phyloP scores from a whole-genome alignment of 2,888 invertebrate genomes.

The Scaptomyza tumidula region DNA sequence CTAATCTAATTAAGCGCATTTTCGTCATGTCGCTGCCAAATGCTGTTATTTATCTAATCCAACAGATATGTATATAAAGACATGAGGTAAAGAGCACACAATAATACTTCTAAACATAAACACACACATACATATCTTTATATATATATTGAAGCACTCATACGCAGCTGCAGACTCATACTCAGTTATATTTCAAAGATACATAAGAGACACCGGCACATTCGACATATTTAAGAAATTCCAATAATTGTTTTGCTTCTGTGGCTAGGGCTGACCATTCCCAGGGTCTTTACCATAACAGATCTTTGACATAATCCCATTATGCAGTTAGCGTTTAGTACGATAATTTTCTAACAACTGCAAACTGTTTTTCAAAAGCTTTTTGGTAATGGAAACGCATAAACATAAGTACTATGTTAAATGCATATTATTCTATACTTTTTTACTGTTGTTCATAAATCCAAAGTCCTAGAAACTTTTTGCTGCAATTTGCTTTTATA shows the following conservation, averaged over 20 bases:
- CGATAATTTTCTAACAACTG: not conserved
- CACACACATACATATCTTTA: not conserved
- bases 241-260: constrained; percentile 57
- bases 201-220: constrained; percentile 22
- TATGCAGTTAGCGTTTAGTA: not conserved
- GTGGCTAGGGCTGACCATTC: constrained; percentile 18
- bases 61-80: constrained; percentile 27
- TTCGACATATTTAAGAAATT: constrained; percentile 54
- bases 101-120: constrained; percentile 20
- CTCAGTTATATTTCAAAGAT: constrained; percentile 50
- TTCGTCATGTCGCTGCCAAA: constrained; percentile 70
- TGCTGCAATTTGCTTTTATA: too few relatives aligned
- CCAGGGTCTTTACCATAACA: not conserved
- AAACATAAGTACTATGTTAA: too few relatives aligned
- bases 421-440: too few relatives aligned
- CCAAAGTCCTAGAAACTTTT: too few relatives aligned
- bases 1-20: constrained; percentile 77
- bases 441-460: too few relatives aligned
- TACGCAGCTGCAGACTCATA: constrained; percentile 35
- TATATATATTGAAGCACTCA: not conserved
- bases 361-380: not conserved
- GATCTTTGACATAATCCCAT: not conserved
- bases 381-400: too few relatives aligned
- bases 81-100: constrained; percentile 21
- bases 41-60: constrained; percentile 65